Conservation (phyloP, 1,140 invertebrate species). For the Ladona fulva region DNA sequence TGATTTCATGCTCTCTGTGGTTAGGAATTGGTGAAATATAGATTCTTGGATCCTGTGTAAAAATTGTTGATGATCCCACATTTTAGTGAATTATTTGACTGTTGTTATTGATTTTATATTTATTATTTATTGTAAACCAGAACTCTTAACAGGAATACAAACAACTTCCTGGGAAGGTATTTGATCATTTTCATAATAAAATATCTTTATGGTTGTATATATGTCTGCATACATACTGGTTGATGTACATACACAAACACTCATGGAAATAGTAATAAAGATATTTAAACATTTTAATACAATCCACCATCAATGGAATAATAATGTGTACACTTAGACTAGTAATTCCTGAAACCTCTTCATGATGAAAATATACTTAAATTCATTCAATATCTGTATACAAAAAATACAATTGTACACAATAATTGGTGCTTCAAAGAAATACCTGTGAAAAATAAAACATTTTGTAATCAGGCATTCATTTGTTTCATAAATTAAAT, state of each 20-base stretch:
- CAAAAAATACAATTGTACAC: neutral
- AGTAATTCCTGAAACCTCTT: neutral
- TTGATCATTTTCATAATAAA: neutral
- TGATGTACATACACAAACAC: no score
- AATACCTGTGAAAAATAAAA: constrained; percentile 4
- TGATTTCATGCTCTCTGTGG: no score
- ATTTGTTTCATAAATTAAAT: neutral
- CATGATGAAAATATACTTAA: neutral
- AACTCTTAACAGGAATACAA: neutral
- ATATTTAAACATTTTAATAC: neutral
- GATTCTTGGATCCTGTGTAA: neutral
- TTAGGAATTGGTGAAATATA: neutral
- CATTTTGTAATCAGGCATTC: neutral
- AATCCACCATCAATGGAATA: neutral
- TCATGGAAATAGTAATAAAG: no score
- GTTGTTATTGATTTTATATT: neutral
- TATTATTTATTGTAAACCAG: neutral
- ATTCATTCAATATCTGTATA: neutral
- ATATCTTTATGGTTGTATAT: no score
- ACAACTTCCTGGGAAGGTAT: neutral
- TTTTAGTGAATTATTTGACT: neutral
- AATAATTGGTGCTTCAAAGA: neutral
- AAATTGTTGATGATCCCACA: neutral
- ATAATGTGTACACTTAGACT: no score
- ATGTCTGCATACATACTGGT: no score